Evolutionary conservation across 2,113 vertebrate species (phyloP), one percentile per base, ranked within the genome.

Genomic region (Corvus hawaiiensis): DNA sequence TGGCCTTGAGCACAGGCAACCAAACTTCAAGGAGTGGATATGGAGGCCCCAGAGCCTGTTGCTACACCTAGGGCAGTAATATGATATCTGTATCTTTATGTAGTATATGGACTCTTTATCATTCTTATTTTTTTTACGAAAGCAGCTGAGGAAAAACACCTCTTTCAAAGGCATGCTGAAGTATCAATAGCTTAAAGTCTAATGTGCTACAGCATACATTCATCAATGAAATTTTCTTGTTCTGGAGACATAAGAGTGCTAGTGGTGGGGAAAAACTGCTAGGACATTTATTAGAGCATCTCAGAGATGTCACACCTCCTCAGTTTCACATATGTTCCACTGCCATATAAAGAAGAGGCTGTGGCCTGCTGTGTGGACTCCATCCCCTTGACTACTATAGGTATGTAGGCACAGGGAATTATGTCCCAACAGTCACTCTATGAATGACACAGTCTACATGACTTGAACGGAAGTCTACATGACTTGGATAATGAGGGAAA

Each of bases 21-120:
- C 13, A 68, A 68, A 59, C 4, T 5, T n/a, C 3, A 15, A 6
- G 8, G 32, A 51, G 21, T 4, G 3, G 3, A 7, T 8, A 18
- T 48, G n/a, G 55, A 77, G 33, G 39, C 13, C 67, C 16, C 33
- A 46, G 33, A 69, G 9, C 7, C 28, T 74, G 10, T 37, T 75
- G 56, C 52, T 64, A 37, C 27, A 55, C 14, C 46, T 46, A 24
- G 21, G 27, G 11, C 13, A 71, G 28, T 21, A 86, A 48, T 76
- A 28, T 73, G 33, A 51, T 24, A 58, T 64, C 41, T 56, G 16
- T 24, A 17, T 23, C 33, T 68, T 3, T 41, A 37, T 26, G 11
- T 44, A 32, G 7, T 16, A 49, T 24, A 23, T 14, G 17, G 14
- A 66, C 5, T 23, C 0, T 18, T 18, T 24, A 20, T 48, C 26